phyloP scores from a whole-genome alignment of 2,113 vertebrate species.

The Varanus komodoensis region DNA sequence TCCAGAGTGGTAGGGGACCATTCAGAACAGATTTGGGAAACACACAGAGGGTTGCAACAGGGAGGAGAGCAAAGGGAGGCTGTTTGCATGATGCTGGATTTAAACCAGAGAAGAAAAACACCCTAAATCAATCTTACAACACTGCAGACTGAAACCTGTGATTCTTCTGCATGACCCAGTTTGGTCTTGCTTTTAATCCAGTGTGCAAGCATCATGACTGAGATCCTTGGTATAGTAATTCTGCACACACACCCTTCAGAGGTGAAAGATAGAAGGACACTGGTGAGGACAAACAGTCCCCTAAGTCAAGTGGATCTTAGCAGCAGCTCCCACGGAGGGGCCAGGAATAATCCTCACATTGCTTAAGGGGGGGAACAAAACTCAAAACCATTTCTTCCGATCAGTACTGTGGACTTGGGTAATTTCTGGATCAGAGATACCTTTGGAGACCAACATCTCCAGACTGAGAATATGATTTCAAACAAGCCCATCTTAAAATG shows the following conservation, averaged over 20 bases:
- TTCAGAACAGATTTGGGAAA: too few relatives aligned
- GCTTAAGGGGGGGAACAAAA: not conserved
- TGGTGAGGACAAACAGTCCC: not conserved
- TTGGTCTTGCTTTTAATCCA: not conserved
- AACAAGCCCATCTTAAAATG: not conserved
- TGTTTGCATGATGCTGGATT: too few relatives aligned
- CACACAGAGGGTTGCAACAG: too few relatives aligned
- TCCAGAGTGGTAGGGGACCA: too few relatives aligned
- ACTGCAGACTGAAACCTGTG: not conserved
- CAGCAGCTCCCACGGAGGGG: not conserved
- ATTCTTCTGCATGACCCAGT: not conserved
- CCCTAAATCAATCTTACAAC: not conserved
- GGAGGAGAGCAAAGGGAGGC: too few relatives aligned
- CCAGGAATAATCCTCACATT: not conserved
- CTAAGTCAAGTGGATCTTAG: not conserved
- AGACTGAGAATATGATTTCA: not conserved
- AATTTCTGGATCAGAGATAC: not conserved
- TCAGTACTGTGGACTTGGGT: not conserved
- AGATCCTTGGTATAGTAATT: too few relatives aligned
- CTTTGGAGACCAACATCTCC: not conserved
- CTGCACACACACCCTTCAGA: not conserved
- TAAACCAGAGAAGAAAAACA: not conserved
- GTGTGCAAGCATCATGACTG: not conserved
- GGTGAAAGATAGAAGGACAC: not conserved
- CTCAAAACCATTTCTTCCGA: not conserved